Conservation (phyloP, 2,113 vertebrate species). For the Typhlomys cinereus region DNA sequence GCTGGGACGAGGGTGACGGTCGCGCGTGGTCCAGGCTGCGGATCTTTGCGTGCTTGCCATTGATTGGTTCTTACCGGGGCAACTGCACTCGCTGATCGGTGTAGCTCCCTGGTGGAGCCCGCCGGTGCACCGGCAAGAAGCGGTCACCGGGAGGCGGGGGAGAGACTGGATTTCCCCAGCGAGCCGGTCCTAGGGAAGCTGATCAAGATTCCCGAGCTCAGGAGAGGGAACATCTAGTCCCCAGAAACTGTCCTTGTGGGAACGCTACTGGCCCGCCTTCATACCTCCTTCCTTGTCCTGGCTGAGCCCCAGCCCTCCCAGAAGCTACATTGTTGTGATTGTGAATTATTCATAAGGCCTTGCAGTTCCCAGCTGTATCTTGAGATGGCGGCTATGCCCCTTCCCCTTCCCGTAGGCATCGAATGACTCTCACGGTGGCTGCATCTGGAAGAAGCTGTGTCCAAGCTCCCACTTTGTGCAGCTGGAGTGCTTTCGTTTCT, state of each 20-base stretch:
- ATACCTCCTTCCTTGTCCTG: not conserved
- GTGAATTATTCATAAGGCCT: constrained; percentile 67
- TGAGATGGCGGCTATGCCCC: not conserved
- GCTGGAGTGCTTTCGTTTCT: not conserved
- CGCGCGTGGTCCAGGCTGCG: no score
- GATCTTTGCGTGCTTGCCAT: no score
- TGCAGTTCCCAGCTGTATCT: constrained; percentile 40
- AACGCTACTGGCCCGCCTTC: not conserved
- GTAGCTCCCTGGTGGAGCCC: not conserved
- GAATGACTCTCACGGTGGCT: not conserved
- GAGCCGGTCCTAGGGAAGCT: rapidly evolving
- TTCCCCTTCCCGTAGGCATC: not conserved
- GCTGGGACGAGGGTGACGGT: not conserved
- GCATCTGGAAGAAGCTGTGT: not conserved
- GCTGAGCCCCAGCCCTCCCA: constrained; percentile 24
- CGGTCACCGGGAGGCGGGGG: not conserved
- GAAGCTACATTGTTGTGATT: constrained; percentile 30
- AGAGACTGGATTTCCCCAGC: rapidly evolving
- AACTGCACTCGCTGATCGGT: no score
- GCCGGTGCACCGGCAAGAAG: rapidly evolving
- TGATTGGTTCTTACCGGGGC: no score
- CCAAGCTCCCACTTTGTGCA: not conserved
- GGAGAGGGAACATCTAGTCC: not conserved
- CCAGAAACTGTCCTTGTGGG: not conserved
- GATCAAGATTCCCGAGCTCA: not conserved